phyloP scores from a whole-genome alignment of 2,888 invertebrate species.

The Hipparchia semele region DNA sequence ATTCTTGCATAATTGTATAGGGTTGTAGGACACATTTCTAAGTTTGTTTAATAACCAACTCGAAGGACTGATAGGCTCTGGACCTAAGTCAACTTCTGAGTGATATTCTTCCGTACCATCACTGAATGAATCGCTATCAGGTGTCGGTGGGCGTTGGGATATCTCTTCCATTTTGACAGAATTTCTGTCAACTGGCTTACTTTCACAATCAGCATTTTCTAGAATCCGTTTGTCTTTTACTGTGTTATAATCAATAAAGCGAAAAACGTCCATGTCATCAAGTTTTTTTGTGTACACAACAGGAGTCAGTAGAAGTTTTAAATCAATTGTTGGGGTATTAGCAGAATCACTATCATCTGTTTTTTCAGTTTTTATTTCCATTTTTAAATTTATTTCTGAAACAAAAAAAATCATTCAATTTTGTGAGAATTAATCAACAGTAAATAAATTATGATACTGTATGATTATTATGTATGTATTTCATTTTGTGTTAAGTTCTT shows the following conservation, averaged over 20 bases:
- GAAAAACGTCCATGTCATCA: constrained; percentile 61
- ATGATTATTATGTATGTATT: too few species aligned
- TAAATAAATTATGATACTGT: background rate
- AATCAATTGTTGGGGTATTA: constrained; percentile 55
- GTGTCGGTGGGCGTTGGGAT: background rate
- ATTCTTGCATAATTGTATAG: constrained; percentile 70
- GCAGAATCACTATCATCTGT: constrained; percentile 26
- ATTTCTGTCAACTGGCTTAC: constrained; percentile 54
- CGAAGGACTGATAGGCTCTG: constrained; percentile 48
- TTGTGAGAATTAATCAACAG: constrained; percentile 26
- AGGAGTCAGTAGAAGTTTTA: constrained; percentile 66
- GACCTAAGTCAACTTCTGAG: constrained; percentile 23
- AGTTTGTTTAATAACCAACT: constrained; percentile 68
- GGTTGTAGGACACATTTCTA: constrained; percentile 59
- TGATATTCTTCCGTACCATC: constrained; percentile 25
- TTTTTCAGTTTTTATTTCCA: constrained; percentile 23
- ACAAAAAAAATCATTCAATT: constrained; percentile 35
- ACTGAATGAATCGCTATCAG: constrained; percentile 11
- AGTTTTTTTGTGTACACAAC: constrained; percentile 64
- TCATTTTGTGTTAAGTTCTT: background rate
- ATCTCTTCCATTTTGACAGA: constrained; percentile 40
- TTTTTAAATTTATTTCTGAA: constrained; percentile 34
- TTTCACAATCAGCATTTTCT: constrained; percentile 56
- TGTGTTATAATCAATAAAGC: constrained; percentile 44
- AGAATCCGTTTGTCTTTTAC: constrained; percentile 52